Percentiles rank a stretch among this genome's conserved stretches.
These are phyloP conservation scores for Protophormia terraenovae DNA, from an alignment of 2,888 invertebrate genomes.

Conservation along the genomic window DNA sequence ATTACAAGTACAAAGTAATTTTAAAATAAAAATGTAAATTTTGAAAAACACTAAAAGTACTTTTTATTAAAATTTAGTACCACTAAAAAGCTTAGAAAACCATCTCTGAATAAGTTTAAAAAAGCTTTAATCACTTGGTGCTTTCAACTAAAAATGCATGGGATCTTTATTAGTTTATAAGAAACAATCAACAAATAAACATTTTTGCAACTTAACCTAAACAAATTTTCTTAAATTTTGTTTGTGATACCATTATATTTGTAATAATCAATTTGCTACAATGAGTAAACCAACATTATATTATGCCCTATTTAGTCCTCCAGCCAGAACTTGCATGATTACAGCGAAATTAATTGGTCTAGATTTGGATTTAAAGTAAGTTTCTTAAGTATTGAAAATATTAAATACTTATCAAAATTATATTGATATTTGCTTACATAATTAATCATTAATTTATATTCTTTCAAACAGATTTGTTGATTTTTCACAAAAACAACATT, in stretches of 20 bases:
- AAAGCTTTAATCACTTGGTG: constrained; percentile 18
- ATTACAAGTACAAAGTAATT: too few relatives aligned
- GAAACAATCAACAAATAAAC: background rate
- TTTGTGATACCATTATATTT: background rate
- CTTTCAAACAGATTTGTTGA: constrained; percentile 80
- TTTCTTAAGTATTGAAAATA: constrained; percentile 1
- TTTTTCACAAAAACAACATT: constrained; percentile 79
- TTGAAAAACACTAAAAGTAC: too few relatives aligned
- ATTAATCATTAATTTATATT: constrained; percentile 27
- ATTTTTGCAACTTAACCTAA: background rate
- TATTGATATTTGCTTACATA: constrained; percentile 20
- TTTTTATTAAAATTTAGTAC: too few relatives aligned
- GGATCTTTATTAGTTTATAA: background rate
- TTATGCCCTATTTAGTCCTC: constrained; percentile 81
- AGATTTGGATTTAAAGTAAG: constrained; percentile 79
- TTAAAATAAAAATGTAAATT: too few relatives aligned
- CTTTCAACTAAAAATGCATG: background rate
- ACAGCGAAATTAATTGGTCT: constrained; percentile 81
- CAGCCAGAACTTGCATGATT: constrained; percentile 82
- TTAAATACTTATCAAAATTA: background rate
- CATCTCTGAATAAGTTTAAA: background rate
- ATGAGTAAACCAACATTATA: constrained; percentile 79
- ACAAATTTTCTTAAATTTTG: background rate
- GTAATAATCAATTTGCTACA: background rate
- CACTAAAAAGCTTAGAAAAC: too few relatives aligned